Evolutionary conservation across 2,797 vertebrate species (phyloP).

Genomic region (Anabacerthia variegaticeps): DNA sequence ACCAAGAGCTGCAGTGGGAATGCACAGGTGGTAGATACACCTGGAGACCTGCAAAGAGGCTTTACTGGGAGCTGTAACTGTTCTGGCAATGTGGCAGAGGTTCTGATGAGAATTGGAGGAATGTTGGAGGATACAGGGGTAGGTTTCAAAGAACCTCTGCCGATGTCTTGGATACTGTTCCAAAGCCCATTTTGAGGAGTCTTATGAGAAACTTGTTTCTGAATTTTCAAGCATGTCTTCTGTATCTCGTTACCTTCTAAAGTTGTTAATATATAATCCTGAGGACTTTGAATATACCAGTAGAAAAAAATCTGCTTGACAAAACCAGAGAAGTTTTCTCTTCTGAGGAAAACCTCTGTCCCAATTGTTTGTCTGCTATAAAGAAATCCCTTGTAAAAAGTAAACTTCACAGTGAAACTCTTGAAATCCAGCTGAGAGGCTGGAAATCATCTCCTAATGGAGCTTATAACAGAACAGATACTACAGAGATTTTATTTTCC

Average conservation of each 20-base stretch:
- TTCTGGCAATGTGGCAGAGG: background rate
- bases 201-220: background rate
- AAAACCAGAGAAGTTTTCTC: constrained; percentile 39
- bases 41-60: background rate
- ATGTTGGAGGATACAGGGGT: background rate
- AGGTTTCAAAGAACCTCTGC: background rate
- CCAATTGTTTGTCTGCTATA: constrained; percentile 58
- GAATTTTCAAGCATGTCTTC: background rate
- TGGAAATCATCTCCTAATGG: constrained; percentile 69
- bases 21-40: background rate
- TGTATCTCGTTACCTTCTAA: constrained; percentile 34
- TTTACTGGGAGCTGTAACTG: background rate
- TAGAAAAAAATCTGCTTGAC: constrained; percentile 37
- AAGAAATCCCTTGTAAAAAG: constrained; percentile 65
- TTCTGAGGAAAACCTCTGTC: constrained; percentile 60
- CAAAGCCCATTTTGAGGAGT: background rate
- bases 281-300: constrained; percentile 43
- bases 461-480: constrained; percentile 52
- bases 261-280: constrained; percentile 31
- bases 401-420: constrained; percentile 67
- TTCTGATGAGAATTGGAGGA: background rate
- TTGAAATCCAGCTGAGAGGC: constrained; percentile 66
- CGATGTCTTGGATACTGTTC: background rate
- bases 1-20: background rate
- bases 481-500: constrained; percentile 18